Evolutionary conservation across 2,113 vertebrate genomes (phyloP), one percentile per base, ranked within the genome.

Genomic region (Gnathonemus echidnorhynchus): DNA sequence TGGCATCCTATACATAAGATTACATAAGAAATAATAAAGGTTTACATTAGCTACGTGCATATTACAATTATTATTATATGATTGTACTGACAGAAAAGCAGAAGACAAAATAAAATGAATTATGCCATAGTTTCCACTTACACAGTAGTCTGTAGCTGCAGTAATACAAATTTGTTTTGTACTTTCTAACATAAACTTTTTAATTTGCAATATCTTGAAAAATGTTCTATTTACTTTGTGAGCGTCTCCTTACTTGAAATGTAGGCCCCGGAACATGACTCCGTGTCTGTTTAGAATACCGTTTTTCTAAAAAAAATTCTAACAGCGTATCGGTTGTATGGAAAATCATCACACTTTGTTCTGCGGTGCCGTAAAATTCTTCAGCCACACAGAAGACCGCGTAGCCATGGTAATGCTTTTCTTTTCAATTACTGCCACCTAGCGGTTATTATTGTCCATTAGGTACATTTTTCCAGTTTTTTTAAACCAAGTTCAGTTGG

Each of bases 361-460:
- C 53, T 66, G 45, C 56, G 87, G 84, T 46, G 58, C 66, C 58
- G 62, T 66, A 24, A 48, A 58, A 42, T 80, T 3, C 31, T 83
- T 24, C 0, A 83, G 27, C 24, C 84, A 86, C 24, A 31, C 45
- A 49, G 48, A 4, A 27, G 17, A 17, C 74, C 48, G 11, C 27
- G 45, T 66, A 66, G 87, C 21, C 87, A 58, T 21, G 21, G 87
- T 13, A 42, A 86, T 49, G 45, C 10, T 50, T 90, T 90, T 90
- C 66, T 88, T 80, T 80, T 80, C 50, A 70, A 13, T 21, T 50
- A 90, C 86, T 90, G 86, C 90, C 90, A 88, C 70, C 90, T 88
- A 56, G 86, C 56, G 90, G 46, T n/a, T 27, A 19, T 17, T 27
- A 9, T 85, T 85, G 35, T 10, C 42, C 74, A 42, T 39, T 80